Percentiles rank a stretch among this genome's conserved stretches.
Conservation (phyloP, 2,113 vertebrate genomes). For the Eretmochelys imbricata region DNA sequence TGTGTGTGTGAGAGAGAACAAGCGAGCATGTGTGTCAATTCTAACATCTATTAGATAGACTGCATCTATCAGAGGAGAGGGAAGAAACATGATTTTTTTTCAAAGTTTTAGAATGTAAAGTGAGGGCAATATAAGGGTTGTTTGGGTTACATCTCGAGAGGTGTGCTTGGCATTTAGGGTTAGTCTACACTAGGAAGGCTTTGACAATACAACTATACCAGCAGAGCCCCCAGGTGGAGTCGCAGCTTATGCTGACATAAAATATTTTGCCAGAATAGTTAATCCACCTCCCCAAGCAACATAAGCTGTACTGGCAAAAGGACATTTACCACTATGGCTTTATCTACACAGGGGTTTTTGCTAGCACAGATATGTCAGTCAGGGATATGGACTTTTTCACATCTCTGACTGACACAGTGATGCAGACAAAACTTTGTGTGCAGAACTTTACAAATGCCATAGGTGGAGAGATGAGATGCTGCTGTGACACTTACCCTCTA, state of each 20-base stretch:
- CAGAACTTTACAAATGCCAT: neutral
- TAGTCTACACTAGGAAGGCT: neutral
- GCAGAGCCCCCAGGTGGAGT: neutral
- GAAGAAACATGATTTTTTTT: neutral
- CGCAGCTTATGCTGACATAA: neutral
- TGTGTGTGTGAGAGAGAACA: neutral
- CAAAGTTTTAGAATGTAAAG: neutral
- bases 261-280: neutral
- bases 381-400: no score
- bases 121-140: neutral
- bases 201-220: neutral
- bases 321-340: neutral
- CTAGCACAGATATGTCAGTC: neutral
- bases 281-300: neutral
- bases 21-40: neutral
- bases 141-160: neutral
- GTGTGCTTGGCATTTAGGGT: constrained; percentile 7
- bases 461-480: neutral
- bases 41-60: neutral
- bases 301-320: neutral
- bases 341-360: neutral
- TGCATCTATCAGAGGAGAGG: neutral
- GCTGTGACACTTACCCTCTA: neutral
- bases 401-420: no score
- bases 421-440: neutral